phyloP scores from a whole-genome alignment of 2,888 invertebrate species.

The Protula sp. region DNA sequence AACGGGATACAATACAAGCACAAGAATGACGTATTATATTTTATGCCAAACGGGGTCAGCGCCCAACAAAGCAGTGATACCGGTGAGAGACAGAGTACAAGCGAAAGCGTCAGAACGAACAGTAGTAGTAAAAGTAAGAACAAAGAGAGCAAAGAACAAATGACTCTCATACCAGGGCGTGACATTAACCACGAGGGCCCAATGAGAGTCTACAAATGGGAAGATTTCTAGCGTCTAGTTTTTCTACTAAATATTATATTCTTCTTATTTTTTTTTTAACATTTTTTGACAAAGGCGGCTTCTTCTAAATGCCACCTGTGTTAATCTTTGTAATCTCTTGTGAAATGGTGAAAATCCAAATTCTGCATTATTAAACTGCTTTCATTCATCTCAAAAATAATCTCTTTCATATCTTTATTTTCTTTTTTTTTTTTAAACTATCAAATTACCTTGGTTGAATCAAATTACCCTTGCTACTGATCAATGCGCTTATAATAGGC shows the following conservation, averaged over 20 bases:
- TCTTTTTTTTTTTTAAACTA: too few species aligned
- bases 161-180: constrained; percentile 26
- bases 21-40: constrained; percentile 12
- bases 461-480: too few species aligned
- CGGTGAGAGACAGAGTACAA: background rate
- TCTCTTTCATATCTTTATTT: too few species aligned
- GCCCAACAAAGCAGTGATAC: background rate
- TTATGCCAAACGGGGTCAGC: constrained; percentile 11
- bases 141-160: constrained; percentile 7
- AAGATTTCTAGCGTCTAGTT: constrained; percentile 22
- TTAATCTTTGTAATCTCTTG: background rate
- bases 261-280: too few species aligned
- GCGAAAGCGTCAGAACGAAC: background rate
- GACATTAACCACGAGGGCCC: constrained; percentile 30
- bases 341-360: background rate
- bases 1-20: constrained; percentile 14
- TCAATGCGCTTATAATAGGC: too few species aligned
- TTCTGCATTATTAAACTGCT: too few species aligned
- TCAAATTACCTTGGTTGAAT: too few species aligned
- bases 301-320: background rate
- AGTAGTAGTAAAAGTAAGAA: constrained; percentile 2
- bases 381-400: too few species aligned
- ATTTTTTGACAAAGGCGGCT: too few species aligned
- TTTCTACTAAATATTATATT: too few species aligned
- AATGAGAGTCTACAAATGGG: constrained; percentile 28